phyloP scores from a whole-genome alignment of 2,113 vertebrate genomes.

The Percina caprodes region DNA sequence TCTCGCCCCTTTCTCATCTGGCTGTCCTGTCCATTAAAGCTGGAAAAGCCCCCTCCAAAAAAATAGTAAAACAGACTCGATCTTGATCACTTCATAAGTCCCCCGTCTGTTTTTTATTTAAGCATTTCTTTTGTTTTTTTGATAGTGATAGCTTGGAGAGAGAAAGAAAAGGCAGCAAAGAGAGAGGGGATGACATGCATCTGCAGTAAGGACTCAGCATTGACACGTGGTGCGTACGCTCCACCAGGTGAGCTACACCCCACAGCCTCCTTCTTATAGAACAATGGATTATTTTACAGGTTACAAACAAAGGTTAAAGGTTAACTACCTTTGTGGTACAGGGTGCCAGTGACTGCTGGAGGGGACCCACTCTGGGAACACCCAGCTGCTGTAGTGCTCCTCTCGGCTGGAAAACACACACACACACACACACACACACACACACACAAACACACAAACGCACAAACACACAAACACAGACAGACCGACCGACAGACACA shows the following conservation, averaged over 20 bases:
- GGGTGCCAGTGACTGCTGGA: slow-evolving; percentile 83
- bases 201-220: no score
- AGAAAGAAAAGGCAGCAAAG: no score
- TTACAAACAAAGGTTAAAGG: background rate
- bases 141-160: no score
- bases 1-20: no score
- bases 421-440: slow-evolving; percentile 5
- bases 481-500: no score
- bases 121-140: no score
- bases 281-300: background rate
- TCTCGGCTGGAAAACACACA: slow-evolving; percentile 83
- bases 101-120: no score
- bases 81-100: background rate
- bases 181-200: no score
- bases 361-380: slow-evolving; percentile 92
- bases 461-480: background rate
- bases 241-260: no score
- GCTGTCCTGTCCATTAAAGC: no score
- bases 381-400: slow-evolving; percentile 87
- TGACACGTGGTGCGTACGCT: no score
- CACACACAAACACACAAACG: slow-evolving; percentile 12
- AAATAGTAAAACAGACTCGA: background rate
- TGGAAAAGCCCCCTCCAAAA: no score
- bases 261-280: background rate
- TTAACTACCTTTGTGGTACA: slow-evolving; percentile 86